Percentiles rank a stretch among this genome's conserved stretches.
These are phyloP conservation scores for Myocastor coypus DNA, from an alignment of 2,113 vertebrate species.

Conservation along the genomic window DNA sequence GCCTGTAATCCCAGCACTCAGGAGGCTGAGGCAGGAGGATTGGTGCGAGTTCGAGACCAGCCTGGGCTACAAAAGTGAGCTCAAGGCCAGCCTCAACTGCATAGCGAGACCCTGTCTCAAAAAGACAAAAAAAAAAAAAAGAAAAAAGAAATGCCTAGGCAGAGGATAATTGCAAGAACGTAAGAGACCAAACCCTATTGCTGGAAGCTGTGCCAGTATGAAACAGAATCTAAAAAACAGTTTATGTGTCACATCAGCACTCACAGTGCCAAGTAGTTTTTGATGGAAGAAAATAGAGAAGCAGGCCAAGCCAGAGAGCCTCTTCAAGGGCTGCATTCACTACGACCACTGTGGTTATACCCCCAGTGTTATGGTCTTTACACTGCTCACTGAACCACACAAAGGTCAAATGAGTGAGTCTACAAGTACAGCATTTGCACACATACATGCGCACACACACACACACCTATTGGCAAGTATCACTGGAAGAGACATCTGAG, in stretches of 20 bases:
- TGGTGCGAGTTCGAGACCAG: too few relatives aligned
- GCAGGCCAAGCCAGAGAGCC: constrained; percentile 87
- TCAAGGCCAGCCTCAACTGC: too few relatives aligned
- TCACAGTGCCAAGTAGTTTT: constrained; percentile 94
- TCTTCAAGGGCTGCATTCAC: constrained; percentile 94
- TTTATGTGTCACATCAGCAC: constrained; percentile 94
- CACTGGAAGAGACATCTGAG: constrained; percentile 98
- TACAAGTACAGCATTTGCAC: constrained; percentile 97
- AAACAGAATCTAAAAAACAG: constrained; percentile 93
- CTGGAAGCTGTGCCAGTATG: constrained; percentile 96
- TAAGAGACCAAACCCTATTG: constrained; percentile 94
- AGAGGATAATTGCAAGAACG: constrained; percentile 86
- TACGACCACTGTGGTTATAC: constrained; percentile 97
- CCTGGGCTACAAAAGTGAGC: too few relatives aligned
- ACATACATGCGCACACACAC: constrained; percentile 94
- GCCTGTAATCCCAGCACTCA: too few relatives aligned
- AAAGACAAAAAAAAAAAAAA: too few relatives aligned
- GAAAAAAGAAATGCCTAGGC: constrained; percentile 73
- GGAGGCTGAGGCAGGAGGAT: too few relatives aligned
- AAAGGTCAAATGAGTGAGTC: constrained; percentile 92
- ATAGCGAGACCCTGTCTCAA: too few relatives aligned
- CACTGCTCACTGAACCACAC: constrained; percentile 96
- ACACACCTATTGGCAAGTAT: constrained; percentile 95
- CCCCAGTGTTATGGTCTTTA: constrained; percentile 97
- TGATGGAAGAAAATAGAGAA: constrained; percentile 92